These are phyloP conservation scores for Fragum sueziense DNA, from an alignment of 2,888 invertebrate genomes.

Conservation along the genomic window DNA sequence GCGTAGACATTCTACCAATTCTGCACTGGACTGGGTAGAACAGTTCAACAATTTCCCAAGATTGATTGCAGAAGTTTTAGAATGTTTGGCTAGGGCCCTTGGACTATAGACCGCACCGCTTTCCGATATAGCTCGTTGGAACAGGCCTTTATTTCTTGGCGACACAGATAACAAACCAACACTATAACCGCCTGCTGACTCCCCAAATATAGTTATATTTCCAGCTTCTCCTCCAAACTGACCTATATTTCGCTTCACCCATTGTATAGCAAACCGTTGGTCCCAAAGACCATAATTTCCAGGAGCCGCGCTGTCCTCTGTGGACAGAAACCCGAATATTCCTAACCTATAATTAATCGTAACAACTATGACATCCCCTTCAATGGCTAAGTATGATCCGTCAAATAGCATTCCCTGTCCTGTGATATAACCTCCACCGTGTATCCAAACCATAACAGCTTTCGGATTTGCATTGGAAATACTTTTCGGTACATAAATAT, in stretches of 20 bases:
- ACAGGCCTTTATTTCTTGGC: slow-evolving; percentile 56
- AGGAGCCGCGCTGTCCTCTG: slow-evolving; percentile 45
- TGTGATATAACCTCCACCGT: slow-evolving; percentile 66
- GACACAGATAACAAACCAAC: slow-evolving; percentile 62
- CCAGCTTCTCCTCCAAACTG: slow-evolving; percentile 67
- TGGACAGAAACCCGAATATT: slow-evolving; percentile 66
- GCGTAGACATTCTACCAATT: slow-evolving; percentile 44
- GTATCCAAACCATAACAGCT: slow-evolving; percentile 70
- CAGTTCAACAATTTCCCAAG: slow-evolving; percentile 51
- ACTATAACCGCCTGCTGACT: slow-evolving; percentile 68
- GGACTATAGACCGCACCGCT: slow-evolving; percentile 88
- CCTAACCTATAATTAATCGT: slow-evolving; percentile 69
- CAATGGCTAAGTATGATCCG: slow-evolving; percentile 58
- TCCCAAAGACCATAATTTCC: slow-evolving; percentile 70
- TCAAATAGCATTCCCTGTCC: slow-evolving; percentile 63
- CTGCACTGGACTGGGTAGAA: not conserved
- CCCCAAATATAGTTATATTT: slow-evolving; percentile 64
- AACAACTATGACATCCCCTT: slow-evolving; percentile 67
- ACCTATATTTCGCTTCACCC: slow-evolving; percentile 66
- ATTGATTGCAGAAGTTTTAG: slow-evolving; percentile 32
- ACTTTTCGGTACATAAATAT: slow-evolving; percentile 61
- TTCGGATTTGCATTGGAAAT: slow-evolving; percentile 31
- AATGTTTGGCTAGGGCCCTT: slow-evolving; percentile 45
- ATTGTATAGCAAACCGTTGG: slow-evolving; percentile 65
- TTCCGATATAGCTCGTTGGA: slow-evolving; percentile 65